Conservation (phyloP, 1,140 invertebrate species). For the Lepidurus arcticus region DNA sequence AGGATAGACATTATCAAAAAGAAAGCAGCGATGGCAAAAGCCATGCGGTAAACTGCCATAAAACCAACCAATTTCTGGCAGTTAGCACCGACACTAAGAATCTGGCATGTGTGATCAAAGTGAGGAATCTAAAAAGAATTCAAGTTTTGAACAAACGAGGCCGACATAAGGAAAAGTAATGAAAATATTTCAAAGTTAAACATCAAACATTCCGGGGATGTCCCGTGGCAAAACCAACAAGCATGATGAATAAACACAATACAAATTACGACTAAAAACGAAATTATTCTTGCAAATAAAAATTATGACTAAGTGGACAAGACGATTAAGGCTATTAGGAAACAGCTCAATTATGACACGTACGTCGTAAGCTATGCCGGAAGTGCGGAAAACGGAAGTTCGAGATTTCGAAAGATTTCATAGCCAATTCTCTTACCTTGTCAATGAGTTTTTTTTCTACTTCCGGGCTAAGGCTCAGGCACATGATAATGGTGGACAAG, state of each 20-base stretch:
- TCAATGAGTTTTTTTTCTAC: constrained; percentile 44
- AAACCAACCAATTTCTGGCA: constrained; percentile 47
- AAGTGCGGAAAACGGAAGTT: no score
- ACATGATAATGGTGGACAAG: constrained; percentile 44
- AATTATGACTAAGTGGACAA: neutral
- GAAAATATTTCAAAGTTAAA: neutral
- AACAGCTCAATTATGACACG: no score
- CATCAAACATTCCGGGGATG: neutral
- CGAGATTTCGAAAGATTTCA: no score
- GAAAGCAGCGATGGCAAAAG: constrained; percentile 46
- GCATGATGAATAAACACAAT: no score
- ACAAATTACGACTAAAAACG: neutral
- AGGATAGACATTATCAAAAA: constrained; percentile 44
- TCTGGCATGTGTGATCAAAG: constrained; percentile 45
- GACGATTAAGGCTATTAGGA: neutral
- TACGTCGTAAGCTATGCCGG: no score
- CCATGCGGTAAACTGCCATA: constrained; percentile 48
- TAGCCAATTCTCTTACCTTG: constrained; percentile 41
- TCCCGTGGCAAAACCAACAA: neutral
- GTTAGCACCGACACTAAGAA: constrained; percentile 44
- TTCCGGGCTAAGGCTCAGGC: constrained; percentile 46
- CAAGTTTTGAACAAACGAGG: neutral
- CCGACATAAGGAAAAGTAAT: neutral
- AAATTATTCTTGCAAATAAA: neutral
- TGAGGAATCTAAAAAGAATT: constrained; percentile 43